These are phyloP conservation scores for Hemiprocne comata DNA, from an alignment of 2,113 vertebrate species.

Conservation along the genomic window DNA sequence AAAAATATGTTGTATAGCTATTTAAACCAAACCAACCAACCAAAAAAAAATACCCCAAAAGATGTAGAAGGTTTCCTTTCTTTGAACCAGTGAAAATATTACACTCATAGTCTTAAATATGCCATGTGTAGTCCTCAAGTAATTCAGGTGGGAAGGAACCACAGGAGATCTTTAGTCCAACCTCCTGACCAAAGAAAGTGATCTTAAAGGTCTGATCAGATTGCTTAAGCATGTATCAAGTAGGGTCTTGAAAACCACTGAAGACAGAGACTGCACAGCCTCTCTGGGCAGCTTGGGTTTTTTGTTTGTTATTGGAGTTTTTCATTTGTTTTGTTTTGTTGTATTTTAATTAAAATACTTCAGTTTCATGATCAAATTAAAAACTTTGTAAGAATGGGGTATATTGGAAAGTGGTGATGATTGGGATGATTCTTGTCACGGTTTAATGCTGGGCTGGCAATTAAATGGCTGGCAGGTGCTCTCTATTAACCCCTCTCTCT, in stretches of 20 bases:
- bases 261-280: background rate
- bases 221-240: background rate
- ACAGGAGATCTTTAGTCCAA: background rate
- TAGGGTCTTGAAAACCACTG: background rate
- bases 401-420: background rate
- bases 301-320: no score
- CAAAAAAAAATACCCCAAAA: background rate
- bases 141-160: background rate
- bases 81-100: background rate
- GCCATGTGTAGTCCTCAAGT: background rate
- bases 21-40: no score
- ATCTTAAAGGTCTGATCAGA: background rate
- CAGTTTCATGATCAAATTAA: background rate
- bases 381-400: background rate
- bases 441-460: no score
- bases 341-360: background rate
- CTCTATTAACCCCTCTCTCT: no score
- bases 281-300: background rate
- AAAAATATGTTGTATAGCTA: background rate
- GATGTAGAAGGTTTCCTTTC: background rate
- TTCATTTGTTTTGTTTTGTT: no score
- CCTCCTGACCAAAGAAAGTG: background rate
- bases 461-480: no score
- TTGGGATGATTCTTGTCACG: background rate
- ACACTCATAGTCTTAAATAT: background rate